Base-by-base conservation (phyloP, 2,888 invertebrate genomes). In the Phyllotreta cruciferae region DNA sequence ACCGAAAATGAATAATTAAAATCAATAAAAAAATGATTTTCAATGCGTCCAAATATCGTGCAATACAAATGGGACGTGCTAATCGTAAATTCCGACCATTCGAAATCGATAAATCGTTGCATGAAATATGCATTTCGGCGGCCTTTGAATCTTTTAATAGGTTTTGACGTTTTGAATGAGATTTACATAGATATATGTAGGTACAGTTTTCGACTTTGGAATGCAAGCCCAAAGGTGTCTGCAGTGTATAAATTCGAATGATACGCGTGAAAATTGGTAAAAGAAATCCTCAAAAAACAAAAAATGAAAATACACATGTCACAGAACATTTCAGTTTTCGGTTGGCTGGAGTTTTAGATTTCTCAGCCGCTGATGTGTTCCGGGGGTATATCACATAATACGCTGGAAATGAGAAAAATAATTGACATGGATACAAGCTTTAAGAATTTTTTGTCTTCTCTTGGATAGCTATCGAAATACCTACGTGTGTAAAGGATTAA, bases 301-400 rank as follows among this genome's bases (percentile, higher is more conserved):
- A 36, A 55, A 55, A 41, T 38, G 54, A 58, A 54, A 63, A 63
- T 56, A 58, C 58, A 63, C 35, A 58, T 57, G 63, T 57, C 63
- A 47, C 41, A 58, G 63, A 39, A 58, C 37, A 63, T 57, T 58
- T 49, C 62, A 47, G 56, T 53, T 44, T 53, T 57, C 49, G 54
- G 54, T 41, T 58, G 52, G 37, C n/a, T 60, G 44, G 52, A 60
- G 44, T 52, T 60, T 52, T 37, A 44, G 44, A 53, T 60, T 36
- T 37, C 36, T 53, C 44, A 36, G 37, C 9, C 14, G 52, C 24
- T 24, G 24, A 24, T 24, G 24, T 24, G 24, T 9, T 3, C 10
- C 36, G 11, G 13, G 13, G 36, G 37, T 14, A 34, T 47, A 47
- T 8, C 47, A 47, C n/a, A 49, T 49, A 49, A 47, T 13, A 13